These are phyloP conservation scores for Cepaea hortensis DNA, from an alignment of 2,888 invertebrate genomes.

Conservation along the genomic window DNA sequence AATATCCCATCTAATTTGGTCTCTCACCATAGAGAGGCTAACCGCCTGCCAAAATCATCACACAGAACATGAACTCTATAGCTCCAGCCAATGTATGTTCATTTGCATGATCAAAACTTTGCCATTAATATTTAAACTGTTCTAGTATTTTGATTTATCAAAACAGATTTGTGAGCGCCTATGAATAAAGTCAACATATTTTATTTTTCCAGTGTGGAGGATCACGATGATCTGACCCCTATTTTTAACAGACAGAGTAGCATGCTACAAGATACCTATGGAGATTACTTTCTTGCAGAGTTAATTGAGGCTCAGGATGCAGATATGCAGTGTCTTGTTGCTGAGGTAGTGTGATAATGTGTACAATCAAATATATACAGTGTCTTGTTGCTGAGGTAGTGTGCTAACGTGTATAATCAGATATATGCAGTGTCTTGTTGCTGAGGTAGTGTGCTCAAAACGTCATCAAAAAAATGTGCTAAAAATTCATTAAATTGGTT, in stretches of 20 bases:
- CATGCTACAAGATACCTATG: conserved; percentile 74
- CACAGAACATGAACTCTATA: too few relatives aligned
- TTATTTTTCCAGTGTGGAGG: conserved; percentile 70
- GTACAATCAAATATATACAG: conserved; percentile 64
- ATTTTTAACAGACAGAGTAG: conserved; percentile 76
- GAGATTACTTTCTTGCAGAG: conserved; percentile 76
- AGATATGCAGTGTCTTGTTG: conserved; percentile 75
- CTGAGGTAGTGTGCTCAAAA: conserved; percentile 68
- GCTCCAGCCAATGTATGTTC: too few relatives aligned
- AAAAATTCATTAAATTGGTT: too few relatives aligned
- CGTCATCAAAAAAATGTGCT: too few relatives aligned
- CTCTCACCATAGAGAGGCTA: too few relatives aligned
- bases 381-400: conserved; percentile 76
- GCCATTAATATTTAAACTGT: too few relatives aligned
- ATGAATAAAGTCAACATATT: neutral
- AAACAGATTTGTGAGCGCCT: neutral
- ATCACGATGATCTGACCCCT: conserved; percentile 76
- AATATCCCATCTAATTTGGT: too few relatives aligned
- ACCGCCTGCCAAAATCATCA: too few relatives aligned
- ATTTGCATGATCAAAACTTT: too few relatives aligned
- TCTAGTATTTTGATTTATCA: too few relatives aligned
- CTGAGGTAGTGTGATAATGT: conserved; percentile 67
- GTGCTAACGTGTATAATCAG: too few relatives aligned
- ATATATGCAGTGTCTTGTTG: conserved; percentile 75
- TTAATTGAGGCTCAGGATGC: conserved; percentile 76